A percentile compares a stretch with the other conserved stretches of the same genome.
Evolutionary conservation across 2,113 vertebrate species (phyloP).

Genomic region (Pristiophorus japonicus): DNA sequence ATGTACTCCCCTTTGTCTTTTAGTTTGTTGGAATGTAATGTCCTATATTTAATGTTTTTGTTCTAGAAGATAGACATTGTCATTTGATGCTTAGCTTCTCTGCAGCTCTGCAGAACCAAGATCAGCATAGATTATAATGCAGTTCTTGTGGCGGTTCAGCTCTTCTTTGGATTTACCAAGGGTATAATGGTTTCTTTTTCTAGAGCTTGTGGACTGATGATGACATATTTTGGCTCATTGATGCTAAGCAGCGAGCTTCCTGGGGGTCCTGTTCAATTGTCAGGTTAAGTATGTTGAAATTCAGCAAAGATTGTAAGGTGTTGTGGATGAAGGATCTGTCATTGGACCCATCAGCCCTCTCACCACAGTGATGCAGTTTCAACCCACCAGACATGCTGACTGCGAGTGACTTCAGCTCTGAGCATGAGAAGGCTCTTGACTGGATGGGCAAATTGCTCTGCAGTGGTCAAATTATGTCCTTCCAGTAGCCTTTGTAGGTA

Average conservation of each 20-base stretch:
- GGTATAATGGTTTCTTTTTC: not conserved
- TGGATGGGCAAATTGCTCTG: not conserved
- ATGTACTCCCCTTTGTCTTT: no score
- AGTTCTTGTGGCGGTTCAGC: not conserved
- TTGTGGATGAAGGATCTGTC: not conserved
- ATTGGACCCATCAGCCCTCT: not conserved
- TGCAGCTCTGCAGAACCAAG: not conserved
- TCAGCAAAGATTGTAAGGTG: not conserved
- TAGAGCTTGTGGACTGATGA: not conserved
- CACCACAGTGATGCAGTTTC: not conserved
- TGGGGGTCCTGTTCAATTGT: not conserved
- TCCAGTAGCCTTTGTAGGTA: not conserved
- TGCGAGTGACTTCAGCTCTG: not conserved
- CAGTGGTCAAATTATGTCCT: not conserved
- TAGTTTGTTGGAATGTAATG: not conserved
- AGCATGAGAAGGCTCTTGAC: no score
- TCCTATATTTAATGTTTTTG: not conserved
- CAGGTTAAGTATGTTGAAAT: not conserved
- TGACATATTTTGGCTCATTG: not conserved
- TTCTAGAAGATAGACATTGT: not conserved
- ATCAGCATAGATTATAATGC: not conserved
- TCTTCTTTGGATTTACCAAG: not conserved
- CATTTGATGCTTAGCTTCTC: not conserved
- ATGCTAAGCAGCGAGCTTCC: not conserved
- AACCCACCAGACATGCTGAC: not conserved